A percentile compares a stretch with the other conserved stretches of the same genome.
These are phyloP conservation scores for Drosophila sechellia DNA, from an alignment of 1,140 invertebrate genomes.

Conservation along the genomic window DNA sequence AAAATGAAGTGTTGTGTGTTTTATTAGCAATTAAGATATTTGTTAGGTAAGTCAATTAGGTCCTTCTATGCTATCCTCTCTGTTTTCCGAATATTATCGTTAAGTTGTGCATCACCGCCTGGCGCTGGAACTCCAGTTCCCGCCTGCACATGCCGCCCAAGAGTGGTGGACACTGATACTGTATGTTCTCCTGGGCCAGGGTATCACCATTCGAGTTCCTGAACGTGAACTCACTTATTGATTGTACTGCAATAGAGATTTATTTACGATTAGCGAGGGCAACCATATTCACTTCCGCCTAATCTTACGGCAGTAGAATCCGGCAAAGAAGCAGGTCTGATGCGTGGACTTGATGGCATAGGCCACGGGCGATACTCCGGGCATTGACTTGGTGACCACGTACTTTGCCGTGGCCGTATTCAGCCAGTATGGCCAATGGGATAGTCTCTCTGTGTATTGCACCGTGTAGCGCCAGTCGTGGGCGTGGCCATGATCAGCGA, in stretches of 20 bases:
- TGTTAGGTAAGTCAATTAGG: background rate
- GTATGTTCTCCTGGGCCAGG: conserved; percentile 86
- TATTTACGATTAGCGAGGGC: background rate
- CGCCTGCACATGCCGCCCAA: conserved; percentile 86
- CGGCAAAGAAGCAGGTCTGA: conserved; percentile 87
- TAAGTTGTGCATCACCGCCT: conserved; percentile 87
- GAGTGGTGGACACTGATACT: conserved; percentile 88
- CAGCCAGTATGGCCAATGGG: conserved; percentile 87
- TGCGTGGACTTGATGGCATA: conserved; percentile 88
- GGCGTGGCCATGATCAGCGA: conserved; percentile 88
- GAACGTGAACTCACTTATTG: conserved; percentile 87
- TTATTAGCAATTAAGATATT: background rate
- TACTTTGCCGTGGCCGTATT: conserved; percentile 87
- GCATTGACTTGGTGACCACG: conserved; percentile 85
- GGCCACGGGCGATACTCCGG: conserved; percentile 75
- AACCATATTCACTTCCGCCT: background rate
- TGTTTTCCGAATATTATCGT: conserved; percentile 85
- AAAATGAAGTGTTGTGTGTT: conserved; percentile 1
- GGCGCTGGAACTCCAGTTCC: conserved; percentile 87
- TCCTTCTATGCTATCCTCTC: background rate
- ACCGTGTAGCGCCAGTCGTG: conserved; percentile 90
- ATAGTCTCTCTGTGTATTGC: conserved; percentile 88
- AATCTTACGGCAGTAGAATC: conserved; percentile 87
- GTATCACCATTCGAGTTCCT: conserved; percentile 84
- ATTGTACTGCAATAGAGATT: conserved; percentile 85